Evolutionary conservation across 2,797 vertebrate species (phyloP), one percentile per base, ranked within the genome.

Genomic region (Nannoperca australis): DNA sequence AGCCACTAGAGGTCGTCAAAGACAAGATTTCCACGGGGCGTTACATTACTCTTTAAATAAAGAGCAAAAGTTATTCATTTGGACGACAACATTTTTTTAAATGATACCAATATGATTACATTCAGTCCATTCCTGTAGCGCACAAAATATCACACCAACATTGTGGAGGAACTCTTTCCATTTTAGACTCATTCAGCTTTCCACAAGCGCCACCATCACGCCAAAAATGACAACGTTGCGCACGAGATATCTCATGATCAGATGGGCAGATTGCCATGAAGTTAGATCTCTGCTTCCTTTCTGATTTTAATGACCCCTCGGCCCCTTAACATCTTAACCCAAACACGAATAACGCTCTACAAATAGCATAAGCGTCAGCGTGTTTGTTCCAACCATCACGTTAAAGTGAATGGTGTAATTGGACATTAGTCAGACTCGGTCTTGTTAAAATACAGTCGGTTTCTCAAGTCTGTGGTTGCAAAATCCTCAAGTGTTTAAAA

Each of bases 391-490:
- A 49, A 1, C 13, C 12, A 18, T 24, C 30, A 34, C 22, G 14
- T 30, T 59, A 12, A 24, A 30, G 60, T 59, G 49, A 36, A 53
- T 22, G 42, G 30, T 63, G 36, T 59, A 64, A 80, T 27, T 55
- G 32, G 18, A 32, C 27, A 54, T 59, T 36, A 4, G 12, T 79
- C 58, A 73, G 64, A 69, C 59, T 58, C 38, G 79, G 67, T 70
- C 70, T 61, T 55, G 68, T 76, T 76, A 45, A 76, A 72, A 56
- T 22, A 34, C 40, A 60, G 22, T 42, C 3, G 6, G 30, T 61
- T 66, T 11, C 54, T 53, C 30, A 40, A 65, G 36, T 53, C 60
- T 65, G 58, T 80, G 71, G 47, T 61, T 66, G 62, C 67, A 55
- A 76, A 71, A 62, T 61, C 50, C 63, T 67, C 1, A 0, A 51